Evolutionary conservation across 2,113 vertebrate species (phyloP), one percentile per base, ranked within the genome.

Genomic region (Anser brachyrhynchus): DNA sequence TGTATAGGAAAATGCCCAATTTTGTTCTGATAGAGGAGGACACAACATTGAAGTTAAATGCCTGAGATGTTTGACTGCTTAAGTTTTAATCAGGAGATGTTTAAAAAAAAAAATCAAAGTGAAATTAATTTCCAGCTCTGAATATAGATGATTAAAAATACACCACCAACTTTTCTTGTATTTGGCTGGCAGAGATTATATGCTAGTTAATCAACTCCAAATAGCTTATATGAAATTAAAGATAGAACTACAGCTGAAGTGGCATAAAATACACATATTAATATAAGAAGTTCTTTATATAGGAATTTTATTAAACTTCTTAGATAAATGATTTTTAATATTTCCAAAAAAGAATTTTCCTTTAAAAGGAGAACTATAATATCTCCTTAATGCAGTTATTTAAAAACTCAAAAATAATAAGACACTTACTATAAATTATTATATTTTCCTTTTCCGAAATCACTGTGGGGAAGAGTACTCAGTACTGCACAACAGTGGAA

Each of bases 41-140:
- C 98, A 98, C 98, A 98, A 98, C 98, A 98, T 89, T 96, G 97
- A 97, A 98, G 98, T 97, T 98, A 98, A 97, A 97, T 97, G 98
- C 96, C 92, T 97, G 96, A 97, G 97, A 98, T 98, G 95, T 98
- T 98, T 97, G 95, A 97, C 96, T 98, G 96, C 92, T 97, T 98
- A 98, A 97, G 97, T 98, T 98, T 98, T 97, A 98, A 98, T 98
- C 98, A 98, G 94, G 91, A 94, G 81, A 97, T 94, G 84, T 96
- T 97, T 93, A 43, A 43, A 18, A 95, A 95, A 94, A 96, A 97
- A 97, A 97, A 96, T 94, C 85, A 96, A 94, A 97, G 96, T 96
- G 96, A 98, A 98, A 98, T 98, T 97, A 98, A 97, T 98, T 97
- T 96, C 96, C 84, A 97, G 77, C 84, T 96, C 96, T 98, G 98